Base-by-base conservation (phyloP, 2,797 vertebrate genomes). In the Diceros bicornis region DNA sequence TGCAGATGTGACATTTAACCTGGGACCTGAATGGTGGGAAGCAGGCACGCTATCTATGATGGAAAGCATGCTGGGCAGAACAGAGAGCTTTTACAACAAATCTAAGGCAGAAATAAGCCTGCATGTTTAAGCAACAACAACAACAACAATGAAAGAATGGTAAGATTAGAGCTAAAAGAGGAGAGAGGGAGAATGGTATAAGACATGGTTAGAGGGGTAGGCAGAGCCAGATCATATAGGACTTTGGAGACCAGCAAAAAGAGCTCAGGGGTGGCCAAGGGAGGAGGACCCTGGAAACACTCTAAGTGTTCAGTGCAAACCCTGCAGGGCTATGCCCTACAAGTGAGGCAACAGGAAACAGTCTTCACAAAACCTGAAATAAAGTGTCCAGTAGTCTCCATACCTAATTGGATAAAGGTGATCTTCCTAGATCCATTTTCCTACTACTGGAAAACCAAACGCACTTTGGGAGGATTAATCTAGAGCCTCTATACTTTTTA, bases 131-230 rank as follows among this genome's bases (percentile, higher is more conserved):
- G 3, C 4, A 4, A 2, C 61, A 23, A 18, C 13, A 32, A 18
- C 13, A 32, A 25, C 25, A 25, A 23, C 32, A 34, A 62, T 6
- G 21, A 32, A 72, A 34, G n/a, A 14, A 13, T 0, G 12, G 32
- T 37, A 4, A 32, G 32, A 27, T 23, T 2, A 27, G 11, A 59
- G 59, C 3, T 44, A 41, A 27, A 20, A 29, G 1, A 2, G 0
- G 0, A 8, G 20, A 52, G 6, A 61, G 34, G 29, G 18, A 23
- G 18, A 62, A 41, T 0, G 1, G 7, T 6, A 8, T 1, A 61
- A 50, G 10, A 55, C 1, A 10, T 2, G 23, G n/a, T 9, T 0
- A 29, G 29, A 32, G 2, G 7, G 7, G 16, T 0, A 50, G 7
- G 12, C 37, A 23, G 41, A 37, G 12, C 6, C 32, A 2, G 17